These are phyloP conservation scores for Andricus grossulariae DNA, from an alignment of 1,140 invertebrate genomes.

Conservation along the genomic window DNA sequence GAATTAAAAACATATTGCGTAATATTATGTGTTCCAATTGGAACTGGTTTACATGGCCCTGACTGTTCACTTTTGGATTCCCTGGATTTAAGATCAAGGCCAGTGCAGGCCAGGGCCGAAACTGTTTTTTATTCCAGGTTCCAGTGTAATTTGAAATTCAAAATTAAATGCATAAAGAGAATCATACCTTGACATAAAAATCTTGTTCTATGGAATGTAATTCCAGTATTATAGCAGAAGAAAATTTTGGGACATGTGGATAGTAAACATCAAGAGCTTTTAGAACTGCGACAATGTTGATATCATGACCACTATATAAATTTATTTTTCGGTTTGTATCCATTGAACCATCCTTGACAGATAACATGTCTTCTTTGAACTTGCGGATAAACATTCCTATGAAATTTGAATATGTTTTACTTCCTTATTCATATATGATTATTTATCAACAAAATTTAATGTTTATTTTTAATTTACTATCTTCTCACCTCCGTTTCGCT, in stretches of 20 bases:
- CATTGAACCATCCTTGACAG: neutral
- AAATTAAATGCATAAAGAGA: neutral
- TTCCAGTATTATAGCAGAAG: neutral
- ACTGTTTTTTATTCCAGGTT: neutral
- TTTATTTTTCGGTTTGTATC: conserved; percentile 9
- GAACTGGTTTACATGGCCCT: too few relatives aligned
- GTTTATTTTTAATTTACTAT: neutral
- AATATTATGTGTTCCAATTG: neutral
- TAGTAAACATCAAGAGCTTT: neutral
- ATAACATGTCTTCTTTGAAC: neutral
- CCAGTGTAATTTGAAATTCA: neutral
- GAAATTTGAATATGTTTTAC: too few relatives aligned
- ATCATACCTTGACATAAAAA: neutral
- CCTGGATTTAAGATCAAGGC: too few relatives aligned
- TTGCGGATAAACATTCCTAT: neutral
- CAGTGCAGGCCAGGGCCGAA: too few relatives aligned
- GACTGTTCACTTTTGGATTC: too few relatives aligned
- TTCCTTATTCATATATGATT: too few relatives aligned
- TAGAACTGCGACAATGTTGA: conserved; percentile 3
- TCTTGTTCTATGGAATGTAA: neutral
- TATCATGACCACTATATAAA: conserved; percentile 4
- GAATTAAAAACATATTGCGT: neutral
- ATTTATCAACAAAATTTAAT: too few relatives aligned
- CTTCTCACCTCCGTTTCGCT: neutral
- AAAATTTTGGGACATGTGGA: neutral